A percentile compares a stretch with the other conserved stretches of the same genome.
Evolutionary conservation across 2,888 invertebrate genomes (phyloP).

Genomic region (Gymnosoma rotundatum): DNA sequence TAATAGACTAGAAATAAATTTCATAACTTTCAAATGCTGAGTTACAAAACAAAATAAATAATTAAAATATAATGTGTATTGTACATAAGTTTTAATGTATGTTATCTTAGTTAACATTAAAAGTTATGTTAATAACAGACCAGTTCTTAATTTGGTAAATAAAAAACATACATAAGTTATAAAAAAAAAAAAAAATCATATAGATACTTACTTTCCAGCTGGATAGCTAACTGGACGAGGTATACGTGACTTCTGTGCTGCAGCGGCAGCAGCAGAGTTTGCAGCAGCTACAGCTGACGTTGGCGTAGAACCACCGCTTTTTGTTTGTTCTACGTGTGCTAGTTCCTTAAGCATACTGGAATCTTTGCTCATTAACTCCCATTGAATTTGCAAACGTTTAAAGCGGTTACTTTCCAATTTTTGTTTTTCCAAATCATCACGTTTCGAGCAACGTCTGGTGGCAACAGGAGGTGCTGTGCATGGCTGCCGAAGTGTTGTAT

Average conservation of each 20-base stretch:
- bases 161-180: no score
- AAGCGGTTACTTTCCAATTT: conserved; percentile 82
- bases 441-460: conserved; percentile 72
- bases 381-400: conserved; percentile 82
- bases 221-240: conserved; percentile 82
- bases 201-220: conserved; percentile 80
- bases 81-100: not conserved
- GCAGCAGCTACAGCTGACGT: conserved; percentile 77
- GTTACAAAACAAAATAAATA: conserved; percentile 13
- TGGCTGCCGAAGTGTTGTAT: conserved; percentile 51
- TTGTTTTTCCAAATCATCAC: conserved; percentile 79
- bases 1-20: conserved; percentile 27
- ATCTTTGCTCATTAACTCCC: conserved; percentile 82
- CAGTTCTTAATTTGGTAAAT: no score
- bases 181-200: no score
- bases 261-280: conserved; percentile 73
- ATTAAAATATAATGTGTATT: not conserved
- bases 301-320: conserved; percentile 82
- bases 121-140: no score
- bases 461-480: conserved; percentile 67
- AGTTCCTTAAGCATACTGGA: conserved; percentile 81
- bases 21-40: conserved; percentile 1
- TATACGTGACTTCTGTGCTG: conserved; percentile 80
- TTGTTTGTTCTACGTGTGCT: conserved; percentile 80
- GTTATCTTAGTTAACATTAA: no score